phyloP scores from a whole-genome alignment of 2,888 invertebrate species.

The Labia minor region DNA sequence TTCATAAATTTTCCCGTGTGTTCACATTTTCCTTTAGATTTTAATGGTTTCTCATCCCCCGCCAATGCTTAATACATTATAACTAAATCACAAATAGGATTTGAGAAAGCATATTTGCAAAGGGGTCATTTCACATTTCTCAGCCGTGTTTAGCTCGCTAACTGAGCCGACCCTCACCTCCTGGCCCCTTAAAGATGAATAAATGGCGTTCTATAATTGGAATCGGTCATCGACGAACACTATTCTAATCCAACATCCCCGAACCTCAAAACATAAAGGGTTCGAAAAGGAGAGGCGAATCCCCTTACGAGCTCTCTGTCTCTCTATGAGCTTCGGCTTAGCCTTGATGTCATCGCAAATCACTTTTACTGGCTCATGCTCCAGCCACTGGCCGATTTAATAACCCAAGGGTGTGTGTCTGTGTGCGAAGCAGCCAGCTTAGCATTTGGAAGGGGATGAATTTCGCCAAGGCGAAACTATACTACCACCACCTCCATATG shows the following conservation, averaged over 20 bases:
- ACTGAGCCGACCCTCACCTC: too few species aligned
- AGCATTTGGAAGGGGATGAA: background rate
- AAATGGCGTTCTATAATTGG: constrained; percentile 5
- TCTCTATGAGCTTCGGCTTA: background rate
- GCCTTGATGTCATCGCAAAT: background rate
- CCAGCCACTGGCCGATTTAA: background rate
- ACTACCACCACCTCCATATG: background rate
- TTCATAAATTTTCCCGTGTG: too few species aligned
- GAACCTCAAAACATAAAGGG: background rate
- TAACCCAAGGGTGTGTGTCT: background rate
- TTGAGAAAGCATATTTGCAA: constrained; percentile 13
- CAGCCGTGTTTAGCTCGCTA: background rate
- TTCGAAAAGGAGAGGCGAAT: too few species aligned
- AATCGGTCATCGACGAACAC: background rate
- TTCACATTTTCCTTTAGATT: too few species aligned
- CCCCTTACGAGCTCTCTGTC: background rate
- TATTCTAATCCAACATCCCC: background rate
- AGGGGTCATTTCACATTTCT: constrained; percentile 2
- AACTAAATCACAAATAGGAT: constrained; percentile 13
- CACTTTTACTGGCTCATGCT: background rate
- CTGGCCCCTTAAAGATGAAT: background rate
- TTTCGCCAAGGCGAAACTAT: background rate
- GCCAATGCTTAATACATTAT: background rate
- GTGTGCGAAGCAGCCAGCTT: too few species aligned
- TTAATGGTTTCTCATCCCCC: too few species aligned